phyloP scores from a whole-genome alignment of 2,113 vertebrate genomes.

The Theropithecus gelada region DNA sequence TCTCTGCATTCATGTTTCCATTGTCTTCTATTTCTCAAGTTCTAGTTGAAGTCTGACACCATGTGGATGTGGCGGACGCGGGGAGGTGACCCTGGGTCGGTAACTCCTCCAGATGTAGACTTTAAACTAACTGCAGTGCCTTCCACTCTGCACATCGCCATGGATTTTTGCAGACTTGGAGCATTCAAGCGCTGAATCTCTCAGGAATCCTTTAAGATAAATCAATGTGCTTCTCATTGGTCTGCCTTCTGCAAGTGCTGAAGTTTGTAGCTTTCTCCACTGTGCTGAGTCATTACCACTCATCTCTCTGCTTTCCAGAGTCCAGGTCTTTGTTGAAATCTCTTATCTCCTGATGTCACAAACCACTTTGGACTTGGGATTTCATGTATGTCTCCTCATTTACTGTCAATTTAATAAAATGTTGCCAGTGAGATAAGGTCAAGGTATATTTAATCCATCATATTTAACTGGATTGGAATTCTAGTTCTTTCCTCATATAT shows the following conservation, averaged over 20 bases:
- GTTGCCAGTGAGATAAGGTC: neutral
- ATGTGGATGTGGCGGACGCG: accelerated
- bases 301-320: neutral
- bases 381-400: neutral
- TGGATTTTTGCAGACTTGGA: neutral
- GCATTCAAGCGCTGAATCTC: neutral
- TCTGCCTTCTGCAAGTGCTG: neutral
- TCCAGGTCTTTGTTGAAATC: neutral
- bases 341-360: neutral
- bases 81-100: neutral
- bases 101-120: neutral
- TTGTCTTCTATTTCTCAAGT: neutral
- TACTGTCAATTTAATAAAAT: neutral
- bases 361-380: neutral
- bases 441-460: neutral
- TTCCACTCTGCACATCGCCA: accelerated
- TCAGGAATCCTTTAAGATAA: neutral
- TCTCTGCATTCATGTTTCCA: neutral
- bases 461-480: neutral
- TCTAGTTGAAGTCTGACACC: neutral
- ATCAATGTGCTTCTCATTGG: neutral
- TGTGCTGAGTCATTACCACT: neutral
- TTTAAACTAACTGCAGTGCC: accelerated
- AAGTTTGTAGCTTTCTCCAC: neutral
- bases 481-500: neutral